Conservation (phyloP, 1,140 invertebrate species). For the Aleiodes sp. region DNA sequence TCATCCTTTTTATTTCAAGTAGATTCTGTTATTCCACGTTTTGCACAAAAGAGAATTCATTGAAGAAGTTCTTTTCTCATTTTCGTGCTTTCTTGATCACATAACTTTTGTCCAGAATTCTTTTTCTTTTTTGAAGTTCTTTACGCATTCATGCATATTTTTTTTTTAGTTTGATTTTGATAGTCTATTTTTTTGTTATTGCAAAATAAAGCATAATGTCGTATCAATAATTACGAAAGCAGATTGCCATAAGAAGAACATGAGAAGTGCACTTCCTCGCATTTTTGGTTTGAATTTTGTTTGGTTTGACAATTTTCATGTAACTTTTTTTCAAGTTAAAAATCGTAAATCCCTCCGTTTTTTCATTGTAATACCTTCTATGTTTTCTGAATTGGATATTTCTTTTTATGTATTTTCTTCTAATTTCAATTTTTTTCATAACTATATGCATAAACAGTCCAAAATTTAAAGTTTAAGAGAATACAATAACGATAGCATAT, state of each 20-base stretch:
- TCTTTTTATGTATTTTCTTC: no score
- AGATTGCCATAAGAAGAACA: background rate
- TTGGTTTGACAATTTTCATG: background rate
- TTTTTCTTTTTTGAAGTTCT: background rate
- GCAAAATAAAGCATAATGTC: no score
- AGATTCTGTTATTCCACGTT: background rate
- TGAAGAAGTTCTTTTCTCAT: background rate
- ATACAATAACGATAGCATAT: background rate
- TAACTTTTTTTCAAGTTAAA: background rate
- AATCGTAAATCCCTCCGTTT: no score
- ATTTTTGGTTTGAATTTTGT: background rate
- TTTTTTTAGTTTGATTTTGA: background rate
- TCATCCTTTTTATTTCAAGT: background rate
- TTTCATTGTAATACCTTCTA: no score
- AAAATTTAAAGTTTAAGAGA: no score
- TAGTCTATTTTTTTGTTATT: background rate
- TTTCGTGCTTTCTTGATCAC: no score
- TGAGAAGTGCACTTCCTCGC: background rate
- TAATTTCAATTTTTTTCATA: no score
- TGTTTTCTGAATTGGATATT: no score
- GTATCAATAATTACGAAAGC: background rate
- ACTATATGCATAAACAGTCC: no score
- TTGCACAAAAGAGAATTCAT: background rate
- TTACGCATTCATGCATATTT: background rate
- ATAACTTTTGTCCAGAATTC: background rate